Base-by-base conservation (phyloP, 2,888 invertebrate species). In the Aquatica leii region DNA sequence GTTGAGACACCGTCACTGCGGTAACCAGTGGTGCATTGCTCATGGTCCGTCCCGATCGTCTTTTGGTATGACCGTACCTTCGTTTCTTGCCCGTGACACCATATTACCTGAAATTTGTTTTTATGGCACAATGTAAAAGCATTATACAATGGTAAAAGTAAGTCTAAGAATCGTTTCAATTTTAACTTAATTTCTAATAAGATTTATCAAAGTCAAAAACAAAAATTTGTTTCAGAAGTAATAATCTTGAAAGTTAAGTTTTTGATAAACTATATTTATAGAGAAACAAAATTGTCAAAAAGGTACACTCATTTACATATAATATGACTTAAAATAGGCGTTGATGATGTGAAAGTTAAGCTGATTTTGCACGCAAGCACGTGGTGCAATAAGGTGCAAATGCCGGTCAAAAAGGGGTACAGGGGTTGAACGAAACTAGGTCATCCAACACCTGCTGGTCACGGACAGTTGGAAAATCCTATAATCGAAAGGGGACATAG, bases 291-390 rank as follows among this genome's bases (percentile, higher is more conserved):
- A n/a, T n/a, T n/a, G n/a, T n/a, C n/a, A n/a, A n/a, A n/a, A n/a
- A n/a, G n/a, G n/a, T n/a, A n/a, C n/a, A n/a, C n/a, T n/a, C n/a
- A n/a, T 24, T 24, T 24, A 24, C 24, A 24, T 58, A 65, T 65
- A 67, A 67, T 71, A 62, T 62, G 69, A 70, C 67, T 70, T 69
- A 73, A 71, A 54, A 62, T 68, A 66, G 52, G 70, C 70, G 71
- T 72, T 69, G 71, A 69, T 69, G 67, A 66, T 69, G 68, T 66
- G 73, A 73, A 73, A 73, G 73, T 72, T 64, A 68, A 71, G 69
- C 62, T 56, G 68, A 70, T 65, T 57, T 68, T 60, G 68, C 74
- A 74, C 74, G 73, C 73, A 52, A 71, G 57, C 46, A 62, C 20
- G 41, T 43, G 54, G 54, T 59, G 58, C 59, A 56, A n/a, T 56